These are phyloP conservation scores for Erpornis zantholeuca DNA, from an alignment of 2,113 vertebrate species.

Conservation along the genomic window DNA sequence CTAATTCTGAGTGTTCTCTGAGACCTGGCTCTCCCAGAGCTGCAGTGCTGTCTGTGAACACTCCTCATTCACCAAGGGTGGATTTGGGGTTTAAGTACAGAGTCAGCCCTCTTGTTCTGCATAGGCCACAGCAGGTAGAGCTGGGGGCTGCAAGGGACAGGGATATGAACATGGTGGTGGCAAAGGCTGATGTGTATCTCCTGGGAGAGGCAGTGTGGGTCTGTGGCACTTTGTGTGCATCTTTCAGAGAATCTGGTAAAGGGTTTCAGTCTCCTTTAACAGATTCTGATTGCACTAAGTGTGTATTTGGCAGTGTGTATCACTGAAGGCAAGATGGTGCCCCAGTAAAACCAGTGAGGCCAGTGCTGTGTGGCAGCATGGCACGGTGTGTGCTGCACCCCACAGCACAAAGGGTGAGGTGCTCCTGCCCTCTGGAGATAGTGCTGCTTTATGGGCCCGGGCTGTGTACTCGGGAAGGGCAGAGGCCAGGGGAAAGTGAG, in stretches of 20 bases:
- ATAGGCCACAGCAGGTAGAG: not conserved
- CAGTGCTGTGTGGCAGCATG: not conserved
- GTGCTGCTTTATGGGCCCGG: not conserved
- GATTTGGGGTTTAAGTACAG: not conserved
- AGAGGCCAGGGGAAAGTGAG: not conserved
- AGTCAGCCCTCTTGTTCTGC: not conserved
- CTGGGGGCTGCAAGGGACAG: not conserved
- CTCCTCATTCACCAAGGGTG: accelerated
- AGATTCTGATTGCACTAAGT: not conserved
- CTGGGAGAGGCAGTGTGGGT: not conserved
- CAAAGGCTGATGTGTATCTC: not conserved
- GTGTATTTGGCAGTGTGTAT: not conserved
- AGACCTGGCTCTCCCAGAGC: not conserved
- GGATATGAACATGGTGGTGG: accelerated
- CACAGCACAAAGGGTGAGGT: not conserved
- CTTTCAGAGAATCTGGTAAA: not conserved
- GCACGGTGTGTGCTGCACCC: accelerated
- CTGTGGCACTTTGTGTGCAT: not conserved
- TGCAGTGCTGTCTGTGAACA: not conserved
- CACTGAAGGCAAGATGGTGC: not conserved
- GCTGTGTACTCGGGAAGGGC: not conserved
- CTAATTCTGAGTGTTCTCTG: not conserved
- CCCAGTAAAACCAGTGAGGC: not conserved
- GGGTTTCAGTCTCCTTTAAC: not conserved
- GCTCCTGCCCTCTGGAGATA: not conserved